Percentiles rank a stretch among this genome's conserved stretches.
Conservation (phyloP, 2,888 invertebrate species). For the Spicauda simplicius region DNA sequence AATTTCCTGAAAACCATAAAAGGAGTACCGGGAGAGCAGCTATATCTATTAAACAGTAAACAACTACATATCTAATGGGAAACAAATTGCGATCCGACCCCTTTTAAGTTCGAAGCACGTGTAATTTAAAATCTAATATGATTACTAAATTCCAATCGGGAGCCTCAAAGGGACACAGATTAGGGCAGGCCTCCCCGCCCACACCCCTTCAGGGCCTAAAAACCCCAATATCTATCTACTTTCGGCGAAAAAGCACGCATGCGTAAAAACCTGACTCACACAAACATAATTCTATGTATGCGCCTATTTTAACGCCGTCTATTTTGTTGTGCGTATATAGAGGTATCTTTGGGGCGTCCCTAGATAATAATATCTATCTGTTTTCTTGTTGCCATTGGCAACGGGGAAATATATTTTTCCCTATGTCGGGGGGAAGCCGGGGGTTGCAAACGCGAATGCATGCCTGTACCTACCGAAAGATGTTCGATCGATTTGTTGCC, state of each 20-base stretch:
- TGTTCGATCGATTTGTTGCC: constrained; percentile 38
- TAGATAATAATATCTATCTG: constrained; percentile 70
- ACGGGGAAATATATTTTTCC: constrained; percentile 74
- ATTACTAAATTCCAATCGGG: constrained; percentile 84
- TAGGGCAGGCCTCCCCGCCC: constrained; percentile 66
- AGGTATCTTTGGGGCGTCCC: constrained; percentile 57
- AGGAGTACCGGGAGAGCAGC: neutral
- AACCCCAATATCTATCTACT: constrained; percentile 82
- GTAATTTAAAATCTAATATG: constrained; percentile 85
- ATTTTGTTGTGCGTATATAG: constrained; percentile 51
- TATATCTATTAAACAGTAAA: constrained; percentile 43
- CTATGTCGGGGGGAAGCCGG: constrained; percentile 46
- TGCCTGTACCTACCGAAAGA: constrained; percentile 41
- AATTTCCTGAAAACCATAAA: neutral
- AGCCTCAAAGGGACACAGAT: constrained; percentile 81
- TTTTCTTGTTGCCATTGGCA: constrained; percentile 74
- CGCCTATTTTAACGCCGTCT: constrained; percentile 61
- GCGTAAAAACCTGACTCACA: constrained; percentile 79
- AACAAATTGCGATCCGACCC: constrained; percentile 68
- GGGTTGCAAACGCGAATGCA: constrained; percentile 52
- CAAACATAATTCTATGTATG: constrained; percentile 67
- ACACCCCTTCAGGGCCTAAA: constrained; percentile 68
- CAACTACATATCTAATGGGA: constrained; percentile 70
- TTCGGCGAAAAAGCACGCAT: constrained; percentile 79
- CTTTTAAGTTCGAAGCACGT: constrained; percentile 76